A percentile compares a stretch with the other conserved stretches of the same genome.
Evolutionary conservation across 2,888 invertebrate species (phyloP).

Genomic region (Lepeophtheirus nordmannii): DNA sequence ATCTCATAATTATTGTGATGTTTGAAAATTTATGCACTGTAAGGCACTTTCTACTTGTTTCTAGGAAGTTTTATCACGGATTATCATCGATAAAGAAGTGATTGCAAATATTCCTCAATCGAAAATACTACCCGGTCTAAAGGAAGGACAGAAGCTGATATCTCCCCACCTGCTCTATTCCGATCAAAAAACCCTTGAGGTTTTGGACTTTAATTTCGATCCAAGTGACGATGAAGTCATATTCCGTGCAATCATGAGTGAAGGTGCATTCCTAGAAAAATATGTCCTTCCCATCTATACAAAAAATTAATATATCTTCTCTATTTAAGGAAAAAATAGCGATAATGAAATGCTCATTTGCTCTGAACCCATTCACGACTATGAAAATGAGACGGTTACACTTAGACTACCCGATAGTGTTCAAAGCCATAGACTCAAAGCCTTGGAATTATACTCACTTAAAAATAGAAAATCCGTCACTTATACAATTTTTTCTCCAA

Average conservation of each 20-base stretch:
- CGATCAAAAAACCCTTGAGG: neutral
- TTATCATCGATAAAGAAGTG: neutral
- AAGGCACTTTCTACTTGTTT: too few species aligned
- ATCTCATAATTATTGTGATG: too few species aligned
- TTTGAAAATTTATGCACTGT: too few species aligned
- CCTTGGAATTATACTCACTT: neutral
- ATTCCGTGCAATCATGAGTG: neutral
- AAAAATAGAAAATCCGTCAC: neutral
- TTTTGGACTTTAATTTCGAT: neutral
- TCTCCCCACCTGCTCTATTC: neutral
- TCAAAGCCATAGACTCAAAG: neutral
- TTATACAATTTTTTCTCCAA: neutral
- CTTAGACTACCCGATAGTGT: neutral
- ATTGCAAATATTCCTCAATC: neutral
- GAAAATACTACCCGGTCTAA: neutral
- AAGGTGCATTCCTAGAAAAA: neutral
- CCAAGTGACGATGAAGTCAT: neutral
- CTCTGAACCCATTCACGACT: neutral
- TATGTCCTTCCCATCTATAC: neutral
- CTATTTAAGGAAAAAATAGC: neutral
- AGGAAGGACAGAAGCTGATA: neutral
- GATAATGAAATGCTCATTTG: neutral
- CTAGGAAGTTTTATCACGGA: neutral
- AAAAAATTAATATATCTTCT: neutral
- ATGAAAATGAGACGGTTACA: neutral